These are phyloP conservation scores for Odontamblyopus lacepedii DNA, from an alignment of 2,797 vertebrate species.

Conservation along the genomic window DNA sequence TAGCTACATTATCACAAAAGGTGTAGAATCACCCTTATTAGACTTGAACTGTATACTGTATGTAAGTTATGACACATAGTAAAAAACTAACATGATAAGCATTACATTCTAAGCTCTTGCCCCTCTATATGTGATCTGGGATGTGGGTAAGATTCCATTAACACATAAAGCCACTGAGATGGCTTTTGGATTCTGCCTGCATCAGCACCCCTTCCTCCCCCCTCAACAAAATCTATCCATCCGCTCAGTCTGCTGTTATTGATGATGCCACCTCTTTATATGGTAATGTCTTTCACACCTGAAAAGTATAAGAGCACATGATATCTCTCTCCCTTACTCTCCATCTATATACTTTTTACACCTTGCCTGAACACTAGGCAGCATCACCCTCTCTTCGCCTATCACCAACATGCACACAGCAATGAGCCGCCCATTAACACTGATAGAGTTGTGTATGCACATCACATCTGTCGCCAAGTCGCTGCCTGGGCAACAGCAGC, in stretches of 20 bases:
- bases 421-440: conserved; percentile 71
- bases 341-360: neutral
- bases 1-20: neutral
- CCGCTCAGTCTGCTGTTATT: conserved; percentile 57
- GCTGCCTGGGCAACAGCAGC: conserved; percentile 75
- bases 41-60: neutral
- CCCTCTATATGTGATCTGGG: neutral
- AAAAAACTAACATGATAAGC: neutral
- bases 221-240: conserved; percentile 43
- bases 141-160: conserved; percentile 40
- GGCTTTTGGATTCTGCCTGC: conserved; percentile 52
- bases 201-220: conserved; percentile 56
- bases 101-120: conserved; percentile 2
- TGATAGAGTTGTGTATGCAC: conserved; percentile 77
- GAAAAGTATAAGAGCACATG: conserved; percentile 70
- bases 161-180: conserved; percentile 50
- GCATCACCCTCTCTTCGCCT: conserved; percentile 34
- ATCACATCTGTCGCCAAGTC: conserved; percentile 72
- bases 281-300: conserved; percentile 80
- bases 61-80: too few relatives aligned
- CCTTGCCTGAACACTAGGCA: conserved; percentile 13
- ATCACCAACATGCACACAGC: conserved; percentile 40
- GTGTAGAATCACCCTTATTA: neutral
- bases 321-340: conserved; percentile 39
- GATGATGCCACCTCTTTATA: conserved; percentile 79